A percentile compares a stretch with the other conserved stretches of the same genome.
These are phyloP conservation scores for Darevskia nairensis DNA, from an alignment of 2,797 vertebrate genomes.

Conservation along the genomic window DNA sequence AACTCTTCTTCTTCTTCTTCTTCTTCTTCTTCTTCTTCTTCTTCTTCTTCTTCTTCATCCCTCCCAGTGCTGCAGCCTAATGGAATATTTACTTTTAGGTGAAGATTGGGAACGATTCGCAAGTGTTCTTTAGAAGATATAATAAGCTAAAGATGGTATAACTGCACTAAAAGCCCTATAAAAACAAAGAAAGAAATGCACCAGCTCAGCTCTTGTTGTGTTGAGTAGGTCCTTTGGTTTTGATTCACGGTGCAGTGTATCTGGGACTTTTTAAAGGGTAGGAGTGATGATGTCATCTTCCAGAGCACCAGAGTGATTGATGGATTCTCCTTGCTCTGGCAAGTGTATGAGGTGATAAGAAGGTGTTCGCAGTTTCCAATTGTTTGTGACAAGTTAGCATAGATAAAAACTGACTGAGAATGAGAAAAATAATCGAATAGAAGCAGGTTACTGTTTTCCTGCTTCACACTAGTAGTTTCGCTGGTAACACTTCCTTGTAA, in stretches of 20 bases:
- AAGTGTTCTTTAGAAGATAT: too few relatives aligned
- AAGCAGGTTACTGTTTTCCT: neutral
- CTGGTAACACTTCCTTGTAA: neutral
- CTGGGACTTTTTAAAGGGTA: neutral
- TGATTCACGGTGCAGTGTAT: neutral
- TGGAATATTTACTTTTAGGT: too few relatives aligned
- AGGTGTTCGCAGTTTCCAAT: neutral
- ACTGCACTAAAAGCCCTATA: too few relatives aligned
- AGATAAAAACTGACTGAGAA: neutral
- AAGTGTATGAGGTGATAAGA: neutral
- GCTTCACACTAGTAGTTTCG: neutral
- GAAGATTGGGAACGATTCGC: too few relatives aligned
- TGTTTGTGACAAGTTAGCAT: neutral
- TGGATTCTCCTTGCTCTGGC: neutral
- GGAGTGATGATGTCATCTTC: neutral
- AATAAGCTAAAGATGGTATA: too few relatives aligned
- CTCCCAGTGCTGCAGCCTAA: too few relatives aligned
- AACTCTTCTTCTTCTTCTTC: too few relatives aligned
- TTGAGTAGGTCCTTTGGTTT: too few relatives aligned
- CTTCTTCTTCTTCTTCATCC: too few relatives aligned
- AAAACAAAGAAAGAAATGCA: too few relatives aligned
- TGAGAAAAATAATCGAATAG: neutral
- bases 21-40: too few relatives aligned
- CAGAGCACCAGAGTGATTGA: neutral
- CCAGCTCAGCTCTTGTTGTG: too few relatives aligned